Evolutionary conservation across 2,888 invertebrate genomes (phyloP).

Genomic region (Petrolisthes manimaculis): DNA sequence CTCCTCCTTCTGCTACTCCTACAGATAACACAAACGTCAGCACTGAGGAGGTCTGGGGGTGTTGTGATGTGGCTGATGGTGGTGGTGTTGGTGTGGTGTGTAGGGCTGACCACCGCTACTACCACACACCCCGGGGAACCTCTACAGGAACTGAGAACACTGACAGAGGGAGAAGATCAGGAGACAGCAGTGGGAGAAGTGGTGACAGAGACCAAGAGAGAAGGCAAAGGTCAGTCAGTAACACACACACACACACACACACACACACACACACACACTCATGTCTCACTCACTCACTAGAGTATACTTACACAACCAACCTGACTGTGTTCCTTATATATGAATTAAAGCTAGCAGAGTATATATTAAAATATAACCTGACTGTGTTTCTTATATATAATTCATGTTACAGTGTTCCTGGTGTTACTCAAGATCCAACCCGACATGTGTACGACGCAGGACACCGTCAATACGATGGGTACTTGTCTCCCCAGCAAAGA

Average conservation of each 20-base stretch:
- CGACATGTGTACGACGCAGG: slow-evolving; percentile 40
- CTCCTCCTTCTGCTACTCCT: not conserved
- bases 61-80: not conserved
- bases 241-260: no score
- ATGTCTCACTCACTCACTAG: no score
- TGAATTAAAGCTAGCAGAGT: no score
- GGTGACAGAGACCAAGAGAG: not conserved
- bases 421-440: slow-evolving; percentile 43
- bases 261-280: no score
- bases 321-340: no score
- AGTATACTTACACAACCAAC: no score
- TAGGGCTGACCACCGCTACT: not conserved
- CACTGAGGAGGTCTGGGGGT: not conserved
- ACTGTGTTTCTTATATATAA: no score
- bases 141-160: not conserved
- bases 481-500: slow-evolving; percentile 53
- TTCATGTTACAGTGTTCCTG: slow-evolving; percentile 43
- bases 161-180: not conserved
- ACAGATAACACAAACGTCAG: not conserved
- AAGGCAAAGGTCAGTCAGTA: not conserved
- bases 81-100: not conserved
- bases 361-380: no score
- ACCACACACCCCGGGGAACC: not conserved
- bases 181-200: not conserved
- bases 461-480: slow-evolving; percentile 41